phyloP scores from a whole-genome alignment of 2,797 vertebrate genomes.

The Cirrhinus molitorella region DNA sequence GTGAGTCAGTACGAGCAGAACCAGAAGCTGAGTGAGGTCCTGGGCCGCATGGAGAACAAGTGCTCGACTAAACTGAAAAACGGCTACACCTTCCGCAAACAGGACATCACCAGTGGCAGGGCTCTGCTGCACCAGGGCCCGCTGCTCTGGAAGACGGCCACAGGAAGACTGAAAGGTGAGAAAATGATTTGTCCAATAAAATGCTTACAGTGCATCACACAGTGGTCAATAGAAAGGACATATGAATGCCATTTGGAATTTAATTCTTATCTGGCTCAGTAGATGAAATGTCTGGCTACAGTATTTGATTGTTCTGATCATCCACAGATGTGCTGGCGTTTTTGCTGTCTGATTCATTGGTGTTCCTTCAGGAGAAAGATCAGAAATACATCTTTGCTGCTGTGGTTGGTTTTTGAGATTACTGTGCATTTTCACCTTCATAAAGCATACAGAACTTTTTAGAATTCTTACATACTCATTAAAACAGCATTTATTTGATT shows the following conservation, averaged over 20 bases:
- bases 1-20: conserved; percentile 92
- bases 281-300: not conserved
- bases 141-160: conserved; percentile 95
- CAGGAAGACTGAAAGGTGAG: conserved; percentile 87
- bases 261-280: not conserved
- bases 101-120: conserved; percentile 86
- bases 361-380: conserved; percentile 98
- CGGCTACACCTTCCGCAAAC: conserved; percentile 89
- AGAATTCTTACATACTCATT: not conserved
- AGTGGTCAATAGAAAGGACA: not conserved
- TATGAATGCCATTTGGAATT: not conserved
- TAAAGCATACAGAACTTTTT: not conserved
- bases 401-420: conserved; percentile 79
- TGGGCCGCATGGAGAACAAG: conserved; percentile 92
- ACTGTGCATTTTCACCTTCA: not conserved
- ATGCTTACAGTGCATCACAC: not conserved
- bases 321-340: conserved; percentile 89
- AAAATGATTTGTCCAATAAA: not conserved
- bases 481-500: not conserved
- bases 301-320: conserved; percentile 49
- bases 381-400: conserved; percentile 95
- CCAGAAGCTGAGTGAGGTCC: conserved; percentile 88
- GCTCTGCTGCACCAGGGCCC: conserved; percentile 86
- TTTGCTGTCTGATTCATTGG: conserved; percentile 89
- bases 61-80: conserved; percentile 90